Base-by-base conservation (phyloP, 1,140 invertebrate genomes). In the Drosophila mauritiana region DNA sequence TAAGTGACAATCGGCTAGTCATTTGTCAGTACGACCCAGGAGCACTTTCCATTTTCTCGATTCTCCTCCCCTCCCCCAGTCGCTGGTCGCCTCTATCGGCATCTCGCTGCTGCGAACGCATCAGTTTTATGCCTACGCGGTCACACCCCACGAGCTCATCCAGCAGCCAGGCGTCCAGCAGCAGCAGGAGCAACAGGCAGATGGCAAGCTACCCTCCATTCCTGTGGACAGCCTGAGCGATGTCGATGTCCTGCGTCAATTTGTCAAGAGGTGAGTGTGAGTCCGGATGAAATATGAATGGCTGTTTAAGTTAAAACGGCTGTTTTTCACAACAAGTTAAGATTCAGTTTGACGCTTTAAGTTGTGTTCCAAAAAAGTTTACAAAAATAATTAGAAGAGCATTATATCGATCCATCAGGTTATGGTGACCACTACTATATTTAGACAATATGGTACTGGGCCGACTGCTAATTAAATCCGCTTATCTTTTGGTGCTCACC, bases 201-300 rank as follows among this genome's bases (percentile, higher is more conserved):
- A 64, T 74, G 91, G 91, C 78, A 92, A 91, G 61, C 34, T 95
- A 51, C 94, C 95, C 6, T 96, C 48, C 93, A 94, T 82, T 94
- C 95, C 65, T 80, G 93, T 77, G 93, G 96, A 80, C 93, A 95
- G 73, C 93, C 92, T 96, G 37, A 94, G 94, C 77, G 96, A 97
- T 82, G 93, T 94, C 43, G 95, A 96, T 80, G 93, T 96, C 3
- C 91, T 97, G 3, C 92, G 93, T 42, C 93, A 94, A 73, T 94
- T 93, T 65, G 92, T 94, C 48, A 94, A 90, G 67, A 93, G 95
- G 91, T 92, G 58, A 78, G 83, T 91, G 34, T 17, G 10, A 15
- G 12, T 22, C 15, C 2, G 45, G 15, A 2, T 17, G n/a, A 12
- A 13, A 5, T 11, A 22, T 36, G 31, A n/a, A 6, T 2, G 13